These are phyloP conservation scores for Centruroides sculpturatus DNA, from an alignment of 1,140 invertebrate species.

Conservation along the genomic window DNA sequence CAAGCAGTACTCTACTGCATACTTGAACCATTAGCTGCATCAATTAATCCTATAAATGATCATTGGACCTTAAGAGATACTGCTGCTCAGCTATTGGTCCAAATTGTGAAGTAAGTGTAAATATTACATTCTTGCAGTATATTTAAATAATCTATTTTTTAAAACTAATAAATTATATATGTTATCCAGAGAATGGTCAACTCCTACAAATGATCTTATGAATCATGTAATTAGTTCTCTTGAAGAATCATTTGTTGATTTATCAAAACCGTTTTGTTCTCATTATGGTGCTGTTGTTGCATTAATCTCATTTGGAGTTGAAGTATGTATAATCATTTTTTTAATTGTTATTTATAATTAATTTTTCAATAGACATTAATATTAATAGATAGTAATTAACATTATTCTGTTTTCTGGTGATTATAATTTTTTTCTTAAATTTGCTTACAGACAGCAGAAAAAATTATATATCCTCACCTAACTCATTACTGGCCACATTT, in stretches of 20 bases:
- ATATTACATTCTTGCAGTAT: neutral
- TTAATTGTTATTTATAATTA: no score
- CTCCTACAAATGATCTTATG: conserved; percentile 24
- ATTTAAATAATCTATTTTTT: neutral
- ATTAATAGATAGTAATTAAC: no score
- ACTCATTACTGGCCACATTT: conserved; percentile 25
- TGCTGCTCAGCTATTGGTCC: conserved; percentile 26
- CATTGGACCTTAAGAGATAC: conserved; percentile 30
- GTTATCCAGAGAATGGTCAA: conserved; percentile 19
- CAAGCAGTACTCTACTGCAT: conserved; percentile 28
- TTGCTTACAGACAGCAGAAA: conserved; percentile 23
- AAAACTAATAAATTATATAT: neutral
- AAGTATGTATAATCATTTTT: conserved; percentile 17
- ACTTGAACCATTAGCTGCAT: conserved; percentile 26
- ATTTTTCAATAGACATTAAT: no score
- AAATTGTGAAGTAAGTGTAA: conserved; percentile 24
- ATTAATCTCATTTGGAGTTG: conserved; percentile 24
- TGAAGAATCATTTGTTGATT: conserved; percentile 25
- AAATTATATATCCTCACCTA: conserved; percentile 25
- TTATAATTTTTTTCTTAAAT: neutral
- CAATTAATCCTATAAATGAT: conserved; percentile 27
- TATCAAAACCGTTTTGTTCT: conserved; percentile 26
- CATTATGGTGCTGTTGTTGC: conserved; percentile 31
- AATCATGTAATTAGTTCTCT: conserved; percentile 22
- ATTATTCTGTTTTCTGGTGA: neutral